A percentile compares a stretch with the other conserved stretches of the same genome.
These are phyloP conservation scores for Eubasilissa regina DNA, from an alignment of 1,140 invertebrate species.

Conservation along the genomic window DNA sequence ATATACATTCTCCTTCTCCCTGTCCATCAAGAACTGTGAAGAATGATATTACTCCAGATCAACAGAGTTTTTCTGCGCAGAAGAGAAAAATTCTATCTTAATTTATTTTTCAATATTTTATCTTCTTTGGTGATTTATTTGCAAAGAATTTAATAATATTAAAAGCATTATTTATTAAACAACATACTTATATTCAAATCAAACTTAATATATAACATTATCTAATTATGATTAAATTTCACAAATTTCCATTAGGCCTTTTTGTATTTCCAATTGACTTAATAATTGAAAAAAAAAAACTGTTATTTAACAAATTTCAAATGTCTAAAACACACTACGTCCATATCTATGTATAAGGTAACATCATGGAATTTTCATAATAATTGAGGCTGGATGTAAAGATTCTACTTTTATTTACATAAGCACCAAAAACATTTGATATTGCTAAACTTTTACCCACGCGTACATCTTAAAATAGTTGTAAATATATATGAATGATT, in stretches of 20 bases:
- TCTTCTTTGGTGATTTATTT: slow-evolving; percentile 12
- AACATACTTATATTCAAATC: slow-evolving; percentile 9
- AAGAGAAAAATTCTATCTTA: too few relatives aligned
- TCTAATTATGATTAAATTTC: slow-evolving; percentile 5
- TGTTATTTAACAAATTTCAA: neutral
- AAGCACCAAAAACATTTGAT: slow-evolving; percentile 59
- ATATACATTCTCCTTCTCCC: too few relatives aligned
- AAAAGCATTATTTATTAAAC: slow-evolving; percentile 7
- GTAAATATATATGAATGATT: slow-evolving; percentile 34
- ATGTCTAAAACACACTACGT: neutral
- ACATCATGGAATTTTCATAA: neutral
- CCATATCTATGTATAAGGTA: neutral
- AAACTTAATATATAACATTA: slow-evolving; percentile 7
- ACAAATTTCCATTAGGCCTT: neutral
- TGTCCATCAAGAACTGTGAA: too few relatives aligned
- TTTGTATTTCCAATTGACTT: slow-evolving; percentile 33
- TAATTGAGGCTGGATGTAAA: slow-evolving; percentile 6
- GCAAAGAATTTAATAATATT: neutral
- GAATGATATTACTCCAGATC: too few relatives aligned
- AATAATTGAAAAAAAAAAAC: neutral
- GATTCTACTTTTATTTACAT: slow-evolving; percentile 47
- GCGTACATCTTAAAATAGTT: slow-evolving; percentile 19
- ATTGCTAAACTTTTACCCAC: slow-evolving; percentile 43
- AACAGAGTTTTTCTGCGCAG: too few relatives aligned
- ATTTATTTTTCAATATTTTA: too few relatives aligned